Evolutionary conservation across 1,140 invertebrate species (phyloP).

Genomic region (Latrodectus geometricus): DNA sequence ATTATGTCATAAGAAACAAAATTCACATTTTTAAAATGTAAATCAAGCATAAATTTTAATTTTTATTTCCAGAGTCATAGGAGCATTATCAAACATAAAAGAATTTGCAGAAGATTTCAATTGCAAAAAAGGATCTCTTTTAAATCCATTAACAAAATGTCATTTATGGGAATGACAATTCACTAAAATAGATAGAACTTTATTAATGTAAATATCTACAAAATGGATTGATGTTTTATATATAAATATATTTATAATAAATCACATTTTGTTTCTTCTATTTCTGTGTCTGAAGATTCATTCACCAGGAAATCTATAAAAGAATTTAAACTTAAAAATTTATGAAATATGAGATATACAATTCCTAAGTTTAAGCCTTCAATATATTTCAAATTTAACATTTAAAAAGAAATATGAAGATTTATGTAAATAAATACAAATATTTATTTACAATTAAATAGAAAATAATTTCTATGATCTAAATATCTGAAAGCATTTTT

Average conservation of each 20-base stretch:
- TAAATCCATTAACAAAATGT: constrained; percentile 75
- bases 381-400: too few relatives aligned
- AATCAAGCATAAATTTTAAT: background rate
- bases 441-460: too few relatives aligned
- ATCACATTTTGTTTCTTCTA: background rate
- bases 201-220: constrained; percentile 1
- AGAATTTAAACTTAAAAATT: too few relatives aligned
- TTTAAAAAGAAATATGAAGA: too few relatives aligned
- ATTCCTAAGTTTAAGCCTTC: too few relatives aligned
- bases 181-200: background rate
- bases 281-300: background rate
- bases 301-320: too few relatives aligned
- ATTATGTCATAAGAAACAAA: too few relatives aligned
- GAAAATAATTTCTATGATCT: too few relatives aligned
- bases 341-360: too few relatives aligned
- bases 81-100: constrained; percentile 74
- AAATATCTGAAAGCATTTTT: too few relatives aligned
- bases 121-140: constrained; percentile 71
- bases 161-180: constrained; percentile 70
- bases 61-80: constrained; percentile 71
- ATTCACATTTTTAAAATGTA: too few relatives aligned
- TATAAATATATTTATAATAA: background rate
- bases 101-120: constrained; percentile 73
- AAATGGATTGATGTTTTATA: background rate
- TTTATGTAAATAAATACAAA: too few relatives aligned